Base-by-base conservation (phyloP, 2,113 vertebrate species). In the Chloroceryle aenea region DNA sequence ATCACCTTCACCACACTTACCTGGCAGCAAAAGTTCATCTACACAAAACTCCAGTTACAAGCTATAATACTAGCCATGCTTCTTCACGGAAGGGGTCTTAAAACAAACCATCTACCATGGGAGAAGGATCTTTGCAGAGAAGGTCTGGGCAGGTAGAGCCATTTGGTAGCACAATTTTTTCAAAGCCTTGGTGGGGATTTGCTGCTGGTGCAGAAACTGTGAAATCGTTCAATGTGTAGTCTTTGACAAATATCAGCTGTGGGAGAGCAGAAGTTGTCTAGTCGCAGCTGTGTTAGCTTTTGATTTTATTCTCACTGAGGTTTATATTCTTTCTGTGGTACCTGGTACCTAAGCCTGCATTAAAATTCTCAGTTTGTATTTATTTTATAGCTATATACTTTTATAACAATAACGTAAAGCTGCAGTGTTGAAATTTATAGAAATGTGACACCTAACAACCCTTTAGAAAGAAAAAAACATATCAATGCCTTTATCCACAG, bases 141-240 rank as follows among this genome's bases (percentile, higher is more conserved):
- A 18, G 2, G 4, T 38, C 21, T 1, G 0, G 53, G 32, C 16
- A 56, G 34, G 11, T 12, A 86, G 12, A 74, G 21, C 0, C 36
- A 7, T 77, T 80, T 27, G n/a, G 14, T 15, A 38, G 16, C 59
- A 74, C 10, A 7, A 2, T 66, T 71, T 69, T 69, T 68, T 14
- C 47, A 73, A 77, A 64, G 30, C 23, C 23, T 58, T 69, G 27
- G 8, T 52, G 42, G 13, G 20, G 5, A 26, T 8, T 21, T 53
- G 45, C n/a, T 45, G 14, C 14, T 66, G 50, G 26, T 50, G n/a
- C 21, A 42, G 52, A 47, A 38, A 26, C 4, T 1, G 38, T 20
- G 10, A 30, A 52, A 76, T 19, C 20, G 36, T 66, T 77, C 2
- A 2, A 2, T 19, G 14, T 20, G 23, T 12, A 58, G 14, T 5